A percentile compares a stretch with the other conserved stretches of the same genome.
These are phyloP conservation scores for Pangasius macronema DNA, from an alignment of 2,797 vertebrate genomes.

Conservation along the genomic window DNA sequence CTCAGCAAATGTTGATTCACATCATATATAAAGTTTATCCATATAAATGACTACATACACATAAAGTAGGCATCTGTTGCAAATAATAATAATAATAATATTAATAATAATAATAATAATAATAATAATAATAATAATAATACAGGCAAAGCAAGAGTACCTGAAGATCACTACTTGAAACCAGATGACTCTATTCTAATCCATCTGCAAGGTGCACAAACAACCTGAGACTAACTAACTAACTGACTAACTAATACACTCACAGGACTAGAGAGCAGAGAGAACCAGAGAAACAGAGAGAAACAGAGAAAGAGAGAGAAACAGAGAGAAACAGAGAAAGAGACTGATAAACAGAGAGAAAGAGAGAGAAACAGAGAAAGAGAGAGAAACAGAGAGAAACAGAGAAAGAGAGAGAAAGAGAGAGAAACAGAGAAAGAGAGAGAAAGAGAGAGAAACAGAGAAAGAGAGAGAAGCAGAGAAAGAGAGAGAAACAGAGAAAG, in stretches of 20 bases:
- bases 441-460: no score
- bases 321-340: no score
- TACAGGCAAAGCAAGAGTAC: background rate
- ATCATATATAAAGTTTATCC: background rate
- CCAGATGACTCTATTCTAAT: constrained; percentile 94
- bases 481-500: no score
- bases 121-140: background rate
- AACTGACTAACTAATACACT: constrained; percentile 87
- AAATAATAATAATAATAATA: background rate
- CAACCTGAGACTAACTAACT: constrained; percentile 88
- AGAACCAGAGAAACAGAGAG: no score
- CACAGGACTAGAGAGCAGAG: constrained; percentile 80
- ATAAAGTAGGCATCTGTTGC: background rate
- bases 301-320: no score
- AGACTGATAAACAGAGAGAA: no score
- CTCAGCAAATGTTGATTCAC: background rate
- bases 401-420: no score
- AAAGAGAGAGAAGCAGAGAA: no score
- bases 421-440: no score
- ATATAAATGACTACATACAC: background rate
- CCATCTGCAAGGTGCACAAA: constrained; percentile 93
- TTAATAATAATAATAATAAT: background rate
- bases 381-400: no score
- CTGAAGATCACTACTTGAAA: constrained; percentile 74
- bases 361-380: no score